phyloP scores from a whole-genome alignment of 2,797 vertebrate genomes.

The Peromyscus melanophrys region DNA sequence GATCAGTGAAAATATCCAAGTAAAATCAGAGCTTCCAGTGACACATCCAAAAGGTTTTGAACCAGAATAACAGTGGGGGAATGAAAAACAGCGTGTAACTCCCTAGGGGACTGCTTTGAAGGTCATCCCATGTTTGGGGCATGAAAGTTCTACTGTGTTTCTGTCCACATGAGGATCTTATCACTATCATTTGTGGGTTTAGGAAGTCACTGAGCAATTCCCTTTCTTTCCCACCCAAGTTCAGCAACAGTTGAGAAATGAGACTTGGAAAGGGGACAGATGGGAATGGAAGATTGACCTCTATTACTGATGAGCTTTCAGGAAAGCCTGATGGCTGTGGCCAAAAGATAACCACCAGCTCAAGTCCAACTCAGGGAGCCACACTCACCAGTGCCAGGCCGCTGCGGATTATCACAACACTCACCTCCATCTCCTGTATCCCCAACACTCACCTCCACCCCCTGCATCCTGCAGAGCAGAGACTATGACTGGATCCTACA shows the following conservation, averaged over 20 bases:
- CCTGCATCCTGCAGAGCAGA: background rate
- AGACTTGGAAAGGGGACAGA: slow-evolving; percentile 43
- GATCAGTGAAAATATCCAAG: slow-evolving; percentile 15
- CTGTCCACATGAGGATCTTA: slow-evolving; percentile 39
- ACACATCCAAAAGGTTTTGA: background rate
- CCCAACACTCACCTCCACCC: background rate
- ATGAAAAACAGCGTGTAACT: background rate
- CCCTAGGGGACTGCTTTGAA: slow-evolving; percentile 42
- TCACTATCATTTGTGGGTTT: slow-evolving; percentile 59
- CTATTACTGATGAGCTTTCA: slow-evolving; percentile 10
- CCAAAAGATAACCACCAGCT: background rate
- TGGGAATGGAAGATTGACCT: background rate
- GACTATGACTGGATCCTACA: background rate
- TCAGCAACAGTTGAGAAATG: slow-evolving; percentile 53
- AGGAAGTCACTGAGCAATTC: slow-evolving; percentile 62
- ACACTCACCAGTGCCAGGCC: background rate
- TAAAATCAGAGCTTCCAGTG: background rate
- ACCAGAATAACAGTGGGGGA: background rate
- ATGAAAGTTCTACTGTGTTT: slow-evolving; percentile 47
- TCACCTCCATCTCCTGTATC: background rate
- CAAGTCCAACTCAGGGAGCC: background rate
- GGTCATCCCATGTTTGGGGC: slow-evolving; percentile 38
- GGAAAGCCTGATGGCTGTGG: background rate
- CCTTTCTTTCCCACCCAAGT: slow-evolving; percentile 10
- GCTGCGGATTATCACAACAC: too few species aligned